Conservation (phyloP, 2,113 vertebrate genomes). For the Cyanistes caeruleus region DNA sequence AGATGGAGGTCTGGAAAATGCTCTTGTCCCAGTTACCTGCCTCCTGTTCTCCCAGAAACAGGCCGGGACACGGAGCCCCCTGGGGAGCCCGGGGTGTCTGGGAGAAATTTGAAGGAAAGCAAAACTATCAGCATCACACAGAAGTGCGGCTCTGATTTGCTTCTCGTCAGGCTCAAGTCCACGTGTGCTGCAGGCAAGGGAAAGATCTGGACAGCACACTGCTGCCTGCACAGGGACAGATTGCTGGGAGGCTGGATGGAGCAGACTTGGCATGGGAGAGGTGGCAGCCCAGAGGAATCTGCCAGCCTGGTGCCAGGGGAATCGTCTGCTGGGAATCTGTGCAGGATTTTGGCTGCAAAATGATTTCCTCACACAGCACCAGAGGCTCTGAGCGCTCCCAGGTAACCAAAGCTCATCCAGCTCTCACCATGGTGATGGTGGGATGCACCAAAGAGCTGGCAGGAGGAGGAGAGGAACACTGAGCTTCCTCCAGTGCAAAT, state of each 20-base stretch:
- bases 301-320: neutral
- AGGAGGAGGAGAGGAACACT: neutral
- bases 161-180: neutral
- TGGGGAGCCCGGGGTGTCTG: neutral
- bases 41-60: neutral
- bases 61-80: neutral
- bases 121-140: neutral
- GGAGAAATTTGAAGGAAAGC: neutral
- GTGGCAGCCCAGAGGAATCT: neutral
- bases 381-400: neutral
- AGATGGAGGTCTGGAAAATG: neutral
- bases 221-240: neutral
- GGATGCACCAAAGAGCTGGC: neutral
- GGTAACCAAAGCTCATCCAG: neutral
- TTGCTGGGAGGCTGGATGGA: neutral
- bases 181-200: neutral
- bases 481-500: neutral
- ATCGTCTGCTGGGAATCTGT: neutral
- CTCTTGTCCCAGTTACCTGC: neutral
- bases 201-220: neutral
- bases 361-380: rapidly evolving
- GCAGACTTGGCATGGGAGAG: neutral
- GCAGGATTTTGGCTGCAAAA: neutral
- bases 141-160: neutral
- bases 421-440: neutral